Conservation (phyloP, 1,140 invertebrate genomes). For the Ephestia elutella region DNA sequence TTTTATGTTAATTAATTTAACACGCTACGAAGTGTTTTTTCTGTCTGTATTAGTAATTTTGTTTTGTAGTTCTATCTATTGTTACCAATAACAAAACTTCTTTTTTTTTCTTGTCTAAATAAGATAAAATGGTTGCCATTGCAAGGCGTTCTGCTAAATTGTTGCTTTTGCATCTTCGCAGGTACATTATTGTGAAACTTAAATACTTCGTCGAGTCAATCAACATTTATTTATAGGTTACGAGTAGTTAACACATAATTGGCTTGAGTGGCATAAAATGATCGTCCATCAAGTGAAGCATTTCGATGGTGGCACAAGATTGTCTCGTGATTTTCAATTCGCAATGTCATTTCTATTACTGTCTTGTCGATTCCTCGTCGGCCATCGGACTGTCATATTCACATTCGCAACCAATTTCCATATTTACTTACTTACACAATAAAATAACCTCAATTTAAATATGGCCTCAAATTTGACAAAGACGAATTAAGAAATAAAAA, state of each 20-base stretch:
- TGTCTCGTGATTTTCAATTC: conserved; percentile 20
- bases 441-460: conserved; percentile 2
- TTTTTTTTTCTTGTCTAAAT: too few species aligned
- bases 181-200: too few species aligned
- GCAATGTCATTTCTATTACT: conserved; percentile 31
- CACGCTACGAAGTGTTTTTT: too few species aligned
- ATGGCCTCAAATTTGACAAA: conserved; percentile 1
- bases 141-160: too few species aligned
- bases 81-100: too few species aligned
- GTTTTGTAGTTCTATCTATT: conserved; percentile 11
- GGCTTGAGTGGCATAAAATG: conserved; percentile 19
- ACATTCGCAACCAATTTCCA: not conserved
- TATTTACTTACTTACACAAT: not conserved
- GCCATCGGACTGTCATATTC: conserved; percentile 1
- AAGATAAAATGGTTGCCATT: too few species aligned
- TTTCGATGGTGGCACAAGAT: conserved; percentile 13
- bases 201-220: not conserved
- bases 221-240: conserved; percentile 1
- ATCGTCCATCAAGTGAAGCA: conserved; percentile 16
- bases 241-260: conserved; percentile 16
- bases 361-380: not conserved
- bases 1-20: too few species aligned
- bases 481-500: not conserved
- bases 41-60: conserved; percentile 5
- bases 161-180: too few species aligned